phyloP scores from a whole-genome alignment of 2,888 invertebrate genomes.

The Andrena bicolor region DNA sequence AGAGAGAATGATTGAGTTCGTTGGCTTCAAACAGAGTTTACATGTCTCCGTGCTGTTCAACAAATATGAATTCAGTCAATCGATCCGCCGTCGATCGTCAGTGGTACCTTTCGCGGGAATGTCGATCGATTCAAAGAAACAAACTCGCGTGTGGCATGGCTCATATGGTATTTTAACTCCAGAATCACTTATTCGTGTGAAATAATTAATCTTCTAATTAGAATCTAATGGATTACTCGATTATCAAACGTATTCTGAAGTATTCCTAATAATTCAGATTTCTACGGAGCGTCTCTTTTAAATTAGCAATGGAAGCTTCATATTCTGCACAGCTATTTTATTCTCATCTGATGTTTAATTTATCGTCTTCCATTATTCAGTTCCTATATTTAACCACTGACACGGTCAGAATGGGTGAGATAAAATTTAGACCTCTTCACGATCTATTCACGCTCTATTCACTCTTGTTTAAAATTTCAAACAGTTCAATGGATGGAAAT shows the following conservation, averaged over 20 bases:
- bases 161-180: neutral
- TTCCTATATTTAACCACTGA: neutral
- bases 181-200: too few relatives aligned
- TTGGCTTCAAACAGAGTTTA: conserved; percentile 56
- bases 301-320: too few relatives aligned
- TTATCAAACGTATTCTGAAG: too few relatives aligned
- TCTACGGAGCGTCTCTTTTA: too few relatives aligned
- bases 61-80: conserved; percentile 38
- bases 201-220: too few relatives aligned
- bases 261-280: too few relatives aligned
- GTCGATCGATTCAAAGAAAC: conserved; percentile 28
- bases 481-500: neutral
- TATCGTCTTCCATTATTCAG: too few relatives aligned
- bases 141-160: neutral
- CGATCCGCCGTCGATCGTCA: conserved; percentile 41
- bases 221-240: too few relatives aligned
- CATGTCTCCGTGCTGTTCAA: conserved; percentile 36
- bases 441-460: neutral
- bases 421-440: neutral
- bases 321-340: too few relatives aligned
- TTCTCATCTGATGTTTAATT: too few relatives aligned
- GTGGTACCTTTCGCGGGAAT: conserved; percentile 14
- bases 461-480: neutral
- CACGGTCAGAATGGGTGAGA: neutral
- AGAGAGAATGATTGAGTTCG: conserved; percentile 77